Evolutionary conservation across 2,888 invertebrate genomes (phyloP).

Genomic region (Charanyca ferruginea): DNA sequence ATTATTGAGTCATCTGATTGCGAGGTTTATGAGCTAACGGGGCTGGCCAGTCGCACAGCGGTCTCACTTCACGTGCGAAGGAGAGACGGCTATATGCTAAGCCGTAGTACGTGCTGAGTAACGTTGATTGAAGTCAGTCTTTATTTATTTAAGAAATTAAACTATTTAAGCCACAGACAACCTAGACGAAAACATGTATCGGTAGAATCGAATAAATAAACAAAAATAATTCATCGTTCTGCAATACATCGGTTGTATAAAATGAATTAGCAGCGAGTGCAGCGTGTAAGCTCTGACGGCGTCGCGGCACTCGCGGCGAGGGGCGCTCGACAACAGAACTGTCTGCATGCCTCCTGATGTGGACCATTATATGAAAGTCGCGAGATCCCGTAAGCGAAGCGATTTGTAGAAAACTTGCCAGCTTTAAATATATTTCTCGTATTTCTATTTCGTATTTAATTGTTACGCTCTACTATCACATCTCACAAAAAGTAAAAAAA

Average conservation of each 20-base stretch:
- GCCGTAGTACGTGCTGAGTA: background rate
- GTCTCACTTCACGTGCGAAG: too few species aligned
- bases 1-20: too few species aligned
- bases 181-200: slow-evolving; percentile 60
- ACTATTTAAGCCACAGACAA: slow-evolving; percentile 71
- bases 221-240: slow-evolving; percentile 38
- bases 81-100: background rate
- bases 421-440: slow-evolving; percentile 67
- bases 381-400: slow-evolving; percentile 72
- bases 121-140: background rate
- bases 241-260: slow-evolving; percentile 45
- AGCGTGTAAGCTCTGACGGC: slow-evolving; percentile 15
- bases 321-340: background rate
- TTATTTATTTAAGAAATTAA: slow-evolving; percentile 67
- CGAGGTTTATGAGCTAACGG: too few species aligned
- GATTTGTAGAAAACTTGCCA: slow-evolving; percentile 73
- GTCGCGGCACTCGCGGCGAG: background rate
- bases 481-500: slow-evolving; percentile 75
- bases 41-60: too few species aligned
- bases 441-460: slow-evolving; percentile 71
- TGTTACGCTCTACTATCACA: slow-evolving; percentile 84
- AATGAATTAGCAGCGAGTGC: slow-evolving; percentile 52
- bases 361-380: slow-evolving; percentile 42
- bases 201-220: slow-evolving; percentile 58
- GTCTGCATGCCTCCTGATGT: too few species aligned